Percentiles rank a stretch among this genome's conserved stretches.
Evolutionary conservation across 2,888 invertebrate genomes (phyloP).

Genomic region (Ariolimax columbianus): DNA sequence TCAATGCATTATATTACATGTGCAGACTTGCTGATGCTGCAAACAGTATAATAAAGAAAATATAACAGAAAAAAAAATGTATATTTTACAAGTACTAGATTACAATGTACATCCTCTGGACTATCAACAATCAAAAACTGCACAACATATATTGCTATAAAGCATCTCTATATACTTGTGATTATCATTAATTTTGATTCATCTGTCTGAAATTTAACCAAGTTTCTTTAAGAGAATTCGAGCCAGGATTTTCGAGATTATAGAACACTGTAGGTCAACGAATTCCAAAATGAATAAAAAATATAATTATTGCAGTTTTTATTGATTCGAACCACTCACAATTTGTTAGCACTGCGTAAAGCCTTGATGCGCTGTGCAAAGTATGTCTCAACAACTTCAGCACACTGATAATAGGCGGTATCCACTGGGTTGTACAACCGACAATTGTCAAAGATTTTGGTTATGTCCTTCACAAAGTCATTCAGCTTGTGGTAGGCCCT

Average conservation of each 20-base stretch:
- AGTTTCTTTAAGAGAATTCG: neutral
- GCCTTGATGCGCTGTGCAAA: conserved; percentile 81
- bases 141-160: conserved; percentile 5
- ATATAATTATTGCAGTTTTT: neutral
- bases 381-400: conserved; percentile 94
- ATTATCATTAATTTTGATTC: conserved; percentile 14
- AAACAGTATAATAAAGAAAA: conserved; percentile 6
- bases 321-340: conserved; percentile 19
- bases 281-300: neutral
- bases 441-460: conserved; percentile 99
- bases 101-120: neutral
- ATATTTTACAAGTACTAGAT: conserved; percentile 9
- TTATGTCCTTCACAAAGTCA: conserved; percentile 98
- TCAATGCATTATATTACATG: conserved; percentile 7
- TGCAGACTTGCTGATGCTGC: conserved; percentile 26
- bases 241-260: neutral
- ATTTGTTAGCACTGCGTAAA: conserved; percentile 47
- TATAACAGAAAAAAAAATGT: neutral
- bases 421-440: conserved; percentile 97
- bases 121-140: neutral
- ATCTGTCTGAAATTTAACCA: neutral
- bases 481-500: conserved; percentile 90
- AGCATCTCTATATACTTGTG: neutral
- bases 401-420: conserved; percentile 96
- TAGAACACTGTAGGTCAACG: neutral